A percentile compares a stretch with the other conserved stretches of the same genome.
Conservation (phyloP, 92 coral and sea anemone genomes). For the Pocillopora meandrina region DNA sequence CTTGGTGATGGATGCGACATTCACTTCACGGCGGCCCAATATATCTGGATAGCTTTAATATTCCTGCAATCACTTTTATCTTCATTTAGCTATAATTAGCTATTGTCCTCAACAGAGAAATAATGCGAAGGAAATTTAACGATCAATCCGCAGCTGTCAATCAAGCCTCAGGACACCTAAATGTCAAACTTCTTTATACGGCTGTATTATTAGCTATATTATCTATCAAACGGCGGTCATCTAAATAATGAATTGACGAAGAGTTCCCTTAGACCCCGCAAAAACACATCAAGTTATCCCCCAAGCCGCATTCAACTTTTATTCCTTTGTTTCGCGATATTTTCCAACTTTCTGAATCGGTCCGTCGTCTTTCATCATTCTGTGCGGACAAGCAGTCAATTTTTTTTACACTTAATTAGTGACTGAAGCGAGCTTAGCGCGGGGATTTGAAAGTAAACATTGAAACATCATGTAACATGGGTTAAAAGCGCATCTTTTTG, state of each 20-base stretch:
- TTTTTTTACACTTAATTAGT: constrained; percentile 41
- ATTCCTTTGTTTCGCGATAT: background rate
- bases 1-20: constrained; percentile 16
- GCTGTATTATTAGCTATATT: constrained; percentile 79
- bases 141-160: constrained; percentile 83
- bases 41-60: constrained; percentile 74
- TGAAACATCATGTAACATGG: constrained; percentile 29
- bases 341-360: no score
- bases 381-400: background rate
- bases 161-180: constrained; percentile 64
- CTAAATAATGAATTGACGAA: constrained; percentile 53
- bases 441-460: constrained; percentile 56
- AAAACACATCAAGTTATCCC: background rate
- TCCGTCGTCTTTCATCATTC: no score
- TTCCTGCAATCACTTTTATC: constrained; percentile 85
- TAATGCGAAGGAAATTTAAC: constrained; percentile 93
- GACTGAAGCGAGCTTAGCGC: constrained; percentile 13
- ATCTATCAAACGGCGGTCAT: constrained; percentile 50
- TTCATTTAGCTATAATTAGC: constrained; percentile 85
- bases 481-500: constrained; percentile 22
- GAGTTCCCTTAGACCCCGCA: background rate
- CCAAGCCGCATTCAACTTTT: background rate
- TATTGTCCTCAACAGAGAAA: constrained; percentile 82
- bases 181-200: constrained; percentile 31
- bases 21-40: constrained; percentile 46